These are phyloP conservation scores for Calosoma granatense DNA, from an alignment of 1,140 invertebrate genomes.

Conservation along the genomic window DNA sequence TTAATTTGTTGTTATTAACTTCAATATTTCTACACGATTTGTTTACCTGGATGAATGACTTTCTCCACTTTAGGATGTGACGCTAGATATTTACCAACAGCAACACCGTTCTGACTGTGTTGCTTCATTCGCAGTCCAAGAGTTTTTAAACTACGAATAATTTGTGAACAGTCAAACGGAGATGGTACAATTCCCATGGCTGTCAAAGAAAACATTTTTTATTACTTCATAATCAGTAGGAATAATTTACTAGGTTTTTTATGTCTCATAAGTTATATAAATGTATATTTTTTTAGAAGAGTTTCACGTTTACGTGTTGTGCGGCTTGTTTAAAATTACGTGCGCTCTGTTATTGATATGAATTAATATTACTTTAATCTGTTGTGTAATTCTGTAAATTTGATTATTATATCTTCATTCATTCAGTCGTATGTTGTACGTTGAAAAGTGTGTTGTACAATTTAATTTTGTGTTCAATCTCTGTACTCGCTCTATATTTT, in stretches of 20 bases:
- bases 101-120: constrained; percentile 66
- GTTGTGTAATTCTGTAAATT: no score
- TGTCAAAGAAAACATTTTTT: constrained; percentile 24
- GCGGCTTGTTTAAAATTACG: no score
- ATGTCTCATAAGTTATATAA: constrained; percentile 11
- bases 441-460: no score
- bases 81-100: constrained; percentile 66
- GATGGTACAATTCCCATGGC: constrained; percentile 67
- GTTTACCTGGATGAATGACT: constrained; percentile 61
- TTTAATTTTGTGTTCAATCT: no score
- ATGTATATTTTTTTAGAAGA: no score
- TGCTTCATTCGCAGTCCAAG: constrained; percentile 62
- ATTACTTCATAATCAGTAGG: constrained; percentile 10
- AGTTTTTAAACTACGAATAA: constrained; percentile 71
- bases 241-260: no score
- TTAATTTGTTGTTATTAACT: background rate
- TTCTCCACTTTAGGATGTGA: constrained; percentile 53
- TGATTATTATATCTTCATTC: no score
- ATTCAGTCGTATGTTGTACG: no score
- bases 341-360: no score
- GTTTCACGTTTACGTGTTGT: no score
- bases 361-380: no score
- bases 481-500: background rate
- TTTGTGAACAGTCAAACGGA: constrained; percentile 70
- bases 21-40: no score